phyloP scores from a whole-genome alignment of 2,888 invertebrate genomes.

The Congeria kusceri region DNA sequence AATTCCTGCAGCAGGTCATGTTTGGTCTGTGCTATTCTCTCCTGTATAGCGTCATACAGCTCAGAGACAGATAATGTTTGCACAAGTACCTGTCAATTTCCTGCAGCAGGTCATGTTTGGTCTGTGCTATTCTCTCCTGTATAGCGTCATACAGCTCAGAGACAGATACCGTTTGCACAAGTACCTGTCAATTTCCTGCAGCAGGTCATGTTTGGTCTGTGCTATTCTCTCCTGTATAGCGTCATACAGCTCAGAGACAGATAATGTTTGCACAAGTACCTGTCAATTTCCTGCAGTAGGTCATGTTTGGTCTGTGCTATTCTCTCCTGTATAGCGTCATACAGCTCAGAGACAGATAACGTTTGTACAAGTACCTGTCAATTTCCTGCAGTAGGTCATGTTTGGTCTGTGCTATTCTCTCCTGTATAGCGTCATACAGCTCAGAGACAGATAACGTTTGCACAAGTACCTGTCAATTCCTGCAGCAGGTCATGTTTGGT shows the following conservation, averaged over 20 bases:
- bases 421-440: conserved; percentile 89
- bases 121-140: conserved; percentile 89
- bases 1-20: conserved; percentile 89
- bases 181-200: conserved; percentile 89
- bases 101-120: conserved; percentile 89
- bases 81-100: conserved; percentile 88
- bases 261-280: conserved; percentile 84
- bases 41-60: conserved; percentile 89
- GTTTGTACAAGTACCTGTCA: conserved; percentile 86
- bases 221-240: conserved; percentile 89
- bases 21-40: conserved; percentile 90
- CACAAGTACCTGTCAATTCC: conserved; percentile 88
- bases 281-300: conserved; percentile 89
- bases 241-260: conserved; percentile 89
- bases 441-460: conserved; percentile 86
- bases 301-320: conserved; percentile 89
- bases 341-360: conserved; percentile 88
- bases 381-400: conserved; percentile 89
- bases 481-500: conserved; percentile 89
- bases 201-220: conserved; percentile 89
- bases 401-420: conserved; percentile 90
- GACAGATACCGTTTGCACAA: conserved; percentile 80
- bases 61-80: conserved; percentile 86
- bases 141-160: conserved; percentile 89
- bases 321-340: conserved; percentile 89